Evolutionary conservation across 2,113 vertebrate genomes (phyloP).

Genomic region (Ceyx cyanopectus): DNA sequence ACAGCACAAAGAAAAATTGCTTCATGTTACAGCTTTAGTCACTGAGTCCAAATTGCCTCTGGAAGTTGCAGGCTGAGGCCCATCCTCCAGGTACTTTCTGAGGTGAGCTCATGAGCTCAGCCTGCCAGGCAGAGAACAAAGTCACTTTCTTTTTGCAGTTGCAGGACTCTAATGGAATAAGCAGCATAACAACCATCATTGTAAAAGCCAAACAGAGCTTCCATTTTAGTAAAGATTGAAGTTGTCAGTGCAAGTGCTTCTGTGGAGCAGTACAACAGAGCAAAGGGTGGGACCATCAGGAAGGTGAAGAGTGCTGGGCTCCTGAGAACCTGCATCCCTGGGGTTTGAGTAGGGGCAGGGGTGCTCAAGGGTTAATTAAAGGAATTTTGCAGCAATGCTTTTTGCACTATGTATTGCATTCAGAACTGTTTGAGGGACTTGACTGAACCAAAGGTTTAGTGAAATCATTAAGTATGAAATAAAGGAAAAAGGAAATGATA

Average conservation of each 20-base stretch:
- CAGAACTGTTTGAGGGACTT: not conserved
- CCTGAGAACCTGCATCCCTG: not conserved
- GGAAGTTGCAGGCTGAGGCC: not conserved
- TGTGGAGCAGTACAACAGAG: not conserved
- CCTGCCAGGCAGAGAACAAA: not conserved
- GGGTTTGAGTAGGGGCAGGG: not conserved
- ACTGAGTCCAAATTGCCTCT: not conserved
- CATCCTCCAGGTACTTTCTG: not conserved
- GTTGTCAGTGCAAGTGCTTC: not conserved
- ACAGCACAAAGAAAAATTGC: not conserved
- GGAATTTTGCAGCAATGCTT: not conserved
- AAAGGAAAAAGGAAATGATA: not conserved
- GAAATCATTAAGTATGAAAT: not conserved
- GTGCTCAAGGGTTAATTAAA: not conserved
- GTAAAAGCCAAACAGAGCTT: not conserved
- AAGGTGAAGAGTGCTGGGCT: fast-evolving
- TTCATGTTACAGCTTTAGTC: not conserved
- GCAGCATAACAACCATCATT: fast-evolving
- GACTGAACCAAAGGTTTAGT: not conserved
- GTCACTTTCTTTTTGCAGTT: not conserved
- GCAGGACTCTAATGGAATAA: not conserved
- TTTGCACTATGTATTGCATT: not conserved
- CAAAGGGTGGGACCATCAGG: fast-evolving
- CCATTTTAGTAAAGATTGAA: not conserved
- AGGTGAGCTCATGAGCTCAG: not conserved